These are phyloP conservation scores for Panagrolaimus sp. DNA, from an alignment of 1,140 invertebrate genomes.

Conservation along the genomic window DNA sequence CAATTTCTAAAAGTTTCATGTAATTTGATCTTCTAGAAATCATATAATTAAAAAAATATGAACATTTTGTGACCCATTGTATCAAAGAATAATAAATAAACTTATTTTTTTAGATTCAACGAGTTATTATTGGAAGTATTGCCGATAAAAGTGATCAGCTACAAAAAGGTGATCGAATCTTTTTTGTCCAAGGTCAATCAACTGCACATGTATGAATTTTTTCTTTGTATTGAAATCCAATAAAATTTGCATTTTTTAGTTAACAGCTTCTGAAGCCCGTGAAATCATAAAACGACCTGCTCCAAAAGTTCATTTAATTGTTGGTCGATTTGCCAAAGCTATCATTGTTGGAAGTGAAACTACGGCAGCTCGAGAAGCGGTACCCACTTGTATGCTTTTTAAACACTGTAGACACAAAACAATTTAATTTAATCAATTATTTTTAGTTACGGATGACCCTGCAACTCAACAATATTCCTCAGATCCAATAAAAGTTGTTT, in stretches of 20 bases:
- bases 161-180: conserved; percentile 23
- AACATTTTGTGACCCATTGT: too few species aligned
- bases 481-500: conserved; percentile 17
- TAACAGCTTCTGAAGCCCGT: conserved; percentile 21
- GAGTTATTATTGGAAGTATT: conserved; percentile 26
- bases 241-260: conserved; percentile 3
- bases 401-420: too few species aligned
- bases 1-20: too few species aligned
- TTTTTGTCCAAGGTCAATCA: conserved; percentile 25
- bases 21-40: too few species aligned
- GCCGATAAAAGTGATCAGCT: conserved; percentile 20
- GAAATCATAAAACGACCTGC: conserved; percentile 18
- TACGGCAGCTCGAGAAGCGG: neutral
- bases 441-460: conserved; percentile 24
- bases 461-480: conserved; percentile 17
- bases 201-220: neutral
- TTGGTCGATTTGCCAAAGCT: conserved; percentile 10
- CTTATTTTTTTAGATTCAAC: conserved; percentile 25
- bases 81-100: too few species aligned
- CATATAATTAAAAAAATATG: too few species aligned
- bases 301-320: conserved; percentile 7
- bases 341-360: too few species aligned
- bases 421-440: too few species aligned
- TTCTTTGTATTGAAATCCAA: too few species aligned
- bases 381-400: neutral